A percentile compares a stretch with the other conserved stretches of the same genome.
Conservation (phyloP, 2,888 invertebrate species). For the Zonitis immaculata region DNA sequence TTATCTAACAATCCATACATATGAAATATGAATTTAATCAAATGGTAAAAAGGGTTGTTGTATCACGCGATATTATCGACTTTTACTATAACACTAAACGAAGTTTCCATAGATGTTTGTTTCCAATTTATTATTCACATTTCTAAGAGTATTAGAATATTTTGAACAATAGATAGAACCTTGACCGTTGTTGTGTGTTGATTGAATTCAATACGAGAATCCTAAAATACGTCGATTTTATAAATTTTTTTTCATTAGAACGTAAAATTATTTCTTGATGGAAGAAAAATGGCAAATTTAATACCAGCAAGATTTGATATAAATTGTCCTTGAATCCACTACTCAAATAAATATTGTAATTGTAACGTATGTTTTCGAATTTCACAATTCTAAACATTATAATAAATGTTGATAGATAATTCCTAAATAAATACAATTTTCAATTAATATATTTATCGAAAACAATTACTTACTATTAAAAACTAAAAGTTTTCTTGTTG, state of each 20-base stretch:
- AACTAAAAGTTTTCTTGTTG: conserved; percentile 72
- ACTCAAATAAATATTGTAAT: background rate
- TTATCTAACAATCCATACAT: background rate
- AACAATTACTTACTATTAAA: conserved; percentile 73
- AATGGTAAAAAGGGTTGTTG: background rate
- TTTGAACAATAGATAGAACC: background rate
- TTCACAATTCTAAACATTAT: background rate
- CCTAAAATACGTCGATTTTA: background rate
- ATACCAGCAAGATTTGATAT: background rate
- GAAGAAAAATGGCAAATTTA: background rate
- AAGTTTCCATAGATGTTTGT: background rate
- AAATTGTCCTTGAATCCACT: background rate
- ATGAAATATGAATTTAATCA: background rate
- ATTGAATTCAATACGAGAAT: background rate
- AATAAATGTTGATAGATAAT: no score
- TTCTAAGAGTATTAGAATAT: background rate
- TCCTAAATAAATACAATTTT: no score
- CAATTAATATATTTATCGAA: no score
- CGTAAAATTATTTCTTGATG: background rate
- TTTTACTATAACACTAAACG: background rate
- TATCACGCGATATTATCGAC: background rate
- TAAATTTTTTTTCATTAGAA: background rate
- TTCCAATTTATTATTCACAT: background rate
- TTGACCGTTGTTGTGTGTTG: conserved; percentile 2
- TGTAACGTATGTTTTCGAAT: background rate